Conservation (phyloP, 2,888 invertebrate genomes). For the Cryptosula pallasiana region DNA sequence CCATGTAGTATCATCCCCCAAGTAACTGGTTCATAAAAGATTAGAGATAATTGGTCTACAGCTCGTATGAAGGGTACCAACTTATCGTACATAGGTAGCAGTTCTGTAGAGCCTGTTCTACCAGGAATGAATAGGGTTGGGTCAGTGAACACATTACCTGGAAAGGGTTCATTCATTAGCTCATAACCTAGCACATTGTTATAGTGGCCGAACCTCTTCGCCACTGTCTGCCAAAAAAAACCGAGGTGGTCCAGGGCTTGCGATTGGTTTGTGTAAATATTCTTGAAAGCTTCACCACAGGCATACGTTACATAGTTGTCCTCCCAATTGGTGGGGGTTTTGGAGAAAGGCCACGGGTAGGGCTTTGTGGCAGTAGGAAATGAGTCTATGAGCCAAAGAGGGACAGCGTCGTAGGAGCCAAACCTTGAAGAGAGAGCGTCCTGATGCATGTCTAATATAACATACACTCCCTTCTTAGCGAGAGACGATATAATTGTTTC, state of each 20-base stretch:
- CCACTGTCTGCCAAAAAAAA: constrained; percentile 35
- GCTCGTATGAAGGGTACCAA: constrained; percentile 32
- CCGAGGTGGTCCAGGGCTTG: constrained; percentile 31
- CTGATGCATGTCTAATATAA: constrained; percentile 39
- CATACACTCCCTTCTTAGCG: constrained; percentile 33
- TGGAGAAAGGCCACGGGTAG: constrained; percentile 37
- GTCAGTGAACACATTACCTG: constrained; percentile 35
- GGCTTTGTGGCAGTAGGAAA: constrained; percentile 31
- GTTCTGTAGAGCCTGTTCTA: constrained; percentile 33
- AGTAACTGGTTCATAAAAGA: constrained; percentile 43
- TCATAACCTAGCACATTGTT: constrained; percentile 37
- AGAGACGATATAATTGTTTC: constrained; percentile 31
- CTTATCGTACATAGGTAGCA: constrained; percentile 34
- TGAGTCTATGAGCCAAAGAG: constrained; percentile 35
- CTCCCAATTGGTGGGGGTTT: constrained; percentile 29
- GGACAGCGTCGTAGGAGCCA: constrained; percentile 36
- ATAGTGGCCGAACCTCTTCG: constrained; percentile 30
- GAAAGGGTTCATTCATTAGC: constrained; percentile 41
- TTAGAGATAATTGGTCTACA: constrained; percentile 33
- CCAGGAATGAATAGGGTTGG: constrained; percentile 36
- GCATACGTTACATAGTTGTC: constrained; percentile 37
- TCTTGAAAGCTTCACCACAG: constrained; percentile 35
- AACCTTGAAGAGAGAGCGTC: constrained; percentile 33
- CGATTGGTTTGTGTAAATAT: constrained; percentile 34
- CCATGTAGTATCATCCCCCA: constrained; percentile 34